Conservation (phyloP, 2,113 vertebrate species). For the Argyrosomus japonicus region DNA sequence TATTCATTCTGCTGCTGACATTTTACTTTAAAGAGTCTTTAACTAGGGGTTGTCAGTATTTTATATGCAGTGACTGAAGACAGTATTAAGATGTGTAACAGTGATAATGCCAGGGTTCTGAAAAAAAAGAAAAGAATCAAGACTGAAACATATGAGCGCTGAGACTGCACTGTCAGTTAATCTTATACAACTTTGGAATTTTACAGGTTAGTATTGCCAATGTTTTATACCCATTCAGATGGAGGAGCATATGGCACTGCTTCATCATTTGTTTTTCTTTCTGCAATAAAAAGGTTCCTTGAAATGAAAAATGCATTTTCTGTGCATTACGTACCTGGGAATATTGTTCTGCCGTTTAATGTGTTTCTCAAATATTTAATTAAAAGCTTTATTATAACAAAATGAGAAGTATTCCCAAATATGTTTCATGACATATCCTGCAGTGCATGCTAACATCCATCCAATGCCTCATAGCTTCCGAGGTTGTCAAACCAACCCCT, state of each 20-base stretch:
- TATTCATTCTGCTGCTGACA: constrained; percentile 20
- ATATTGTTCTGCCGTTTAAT: background rate
- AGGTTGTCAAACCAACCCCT: background rate
- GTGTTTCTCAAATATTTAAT: background rate
- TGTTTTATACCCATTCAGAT: background rate
- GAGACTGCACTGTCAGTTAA: background rate
- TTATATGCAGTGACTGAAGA: background rate
- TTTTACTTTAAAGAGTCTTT: constrained; percentile 7
- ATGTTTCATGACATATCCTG: background rate
- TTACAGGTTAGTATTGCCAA: background rate
- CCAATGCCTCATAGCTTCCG: background rate
- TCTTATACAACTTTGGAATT: background rate
- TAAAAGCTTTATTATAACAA: too few species aligned
- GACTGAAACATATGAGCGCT: background rate
- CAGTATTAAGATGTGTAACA: background rate
- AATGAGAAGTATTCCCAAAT: background rate
- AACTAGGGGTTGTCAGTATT: background rate
- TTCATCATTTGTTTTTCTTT: background rate
- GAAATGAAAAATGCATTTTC: background rate
- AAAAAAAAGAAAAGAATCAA: background rate
- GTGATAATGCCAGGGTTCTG: background rate
- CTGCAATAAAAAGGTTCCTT: background rate
- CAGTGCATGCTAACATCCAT: background rate
- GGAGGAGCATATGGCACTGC: background rate
- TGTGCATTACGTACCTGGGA: background rate